Base-by-base conservation (phyloP, 1,140 invertebrate genomes). In the Bombus terrestris region DNA sequence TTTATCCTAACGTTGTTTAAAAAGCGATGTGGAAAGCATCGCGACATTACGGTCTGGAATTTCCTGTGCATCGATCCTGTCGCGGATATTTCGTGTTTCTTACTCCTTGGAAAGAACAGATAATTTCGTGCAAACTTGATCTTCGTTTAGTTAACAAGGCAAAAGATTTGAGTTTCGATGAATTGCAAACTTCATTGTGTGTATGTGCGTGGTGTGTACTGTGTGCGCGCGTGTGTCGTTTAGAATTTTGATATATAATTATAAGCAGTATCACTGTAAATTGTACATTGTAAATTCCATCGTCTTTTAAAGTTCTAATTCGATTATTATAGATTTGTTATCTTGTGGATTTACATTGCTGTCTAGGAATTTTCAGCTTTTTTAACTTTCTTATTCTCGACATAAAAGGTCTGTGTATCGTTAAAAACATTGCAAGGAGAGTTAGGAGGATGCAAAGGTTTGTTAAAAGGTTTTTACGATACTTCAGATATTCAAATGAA, bases 1-100 rank as follows among this genome's bases (percentile, higher is more conserved):
- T 92, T 92, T 90, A 90, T 90, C 85, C 87, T 91, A 89, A 92
- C 71, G 78, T 90, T 87, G 92, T 81, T 89, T 41, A 43, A 81
- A 72, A 28, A 43, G 32, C 53, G 75, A 10, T 43, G 77, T 64
- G 32, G 1, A 0, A 68, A 32, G 2, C n/a, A 32, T 32, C 32
- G 37, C 62, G 39, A 28, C 6, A 13, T 66, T 66, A 47, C 68
- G 66, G n/a, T 39, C 81, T 22, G 37, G 47, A 28, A 53, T 35
- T 37, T 62, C 13, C 71, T 43, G 77, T 66, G 35, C 59, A 39
- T 39, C 6, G n/a, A 81, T 85, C 78, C 15, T 35, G 32, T 66
- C 78, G 53, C 18, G 62, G 18, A 22, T 37, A 37, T 37, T 57
- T 22, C 6, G 47, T 53, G 47, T 18, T 22, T 53, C 47, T 53